Conservation (phyloP, 2,888 invertebrate genomes). For the Schizaphis graminum region DNA sequence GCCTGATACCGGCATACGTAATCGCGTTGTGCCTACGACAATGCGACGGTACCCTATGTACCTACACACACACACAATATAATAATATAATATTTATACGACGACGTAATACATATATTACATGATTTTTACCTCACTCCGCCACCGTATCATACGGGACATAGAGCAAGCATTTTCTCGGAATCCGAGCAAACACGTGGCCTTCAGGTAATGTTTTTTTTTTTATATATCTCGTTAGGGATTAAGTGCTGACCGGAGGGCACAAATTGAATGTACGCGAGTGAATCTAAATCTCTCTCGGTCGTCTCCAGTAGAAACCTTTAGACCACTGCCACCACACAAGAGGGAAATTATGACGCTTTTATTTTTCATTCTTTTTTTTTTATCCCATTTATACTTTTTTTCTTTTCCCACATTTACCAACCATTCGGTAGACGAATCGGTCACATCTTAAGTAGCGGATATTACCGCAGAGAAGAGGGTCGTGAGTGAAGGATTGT, state of each 20-base stretch:
- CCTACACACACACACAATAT: background rate
- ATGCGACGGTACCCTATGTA: background rate
- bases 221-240: slow-evolving; percentile 30
- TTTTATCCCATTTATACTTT: slow-evolving; percentile 31
- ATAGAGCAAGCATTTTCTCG: slow-evolving; percentile 26
- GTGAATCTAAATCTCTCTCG: slow-evolving; percentile 52
- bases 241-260: slow-evolving; percentile 49
- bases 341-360: slow-evolving; percentile 53
- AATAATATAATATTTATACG: background rate
- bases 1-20: background rate
- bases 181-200: slow-evolving; percentile 24
- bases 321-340: background rate
- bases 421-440: background rate
- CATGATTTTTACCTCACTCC: background rate
- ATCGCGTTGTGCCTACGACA: background rate
- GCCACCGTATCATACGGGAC: too few species aligned
- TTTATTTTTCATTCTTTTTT: slow-evolving; percentile 25
- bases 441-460: slow-evolving; percentile 50
- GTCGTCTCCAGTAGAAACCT: background rate
- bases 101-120: background rate
- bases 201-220: slow-evolving; percentile 32
- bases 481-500: background rate
- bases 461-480: slow-evolving; percentile 30
- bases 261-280: slow-evolving; percentile 22
- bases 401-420: background rate